These are phyloP conservation scores for Apomyelois bistriatella DNA, from an alignment of 2,888 invertebrate species.

Conservation along the genomic window DNA sequence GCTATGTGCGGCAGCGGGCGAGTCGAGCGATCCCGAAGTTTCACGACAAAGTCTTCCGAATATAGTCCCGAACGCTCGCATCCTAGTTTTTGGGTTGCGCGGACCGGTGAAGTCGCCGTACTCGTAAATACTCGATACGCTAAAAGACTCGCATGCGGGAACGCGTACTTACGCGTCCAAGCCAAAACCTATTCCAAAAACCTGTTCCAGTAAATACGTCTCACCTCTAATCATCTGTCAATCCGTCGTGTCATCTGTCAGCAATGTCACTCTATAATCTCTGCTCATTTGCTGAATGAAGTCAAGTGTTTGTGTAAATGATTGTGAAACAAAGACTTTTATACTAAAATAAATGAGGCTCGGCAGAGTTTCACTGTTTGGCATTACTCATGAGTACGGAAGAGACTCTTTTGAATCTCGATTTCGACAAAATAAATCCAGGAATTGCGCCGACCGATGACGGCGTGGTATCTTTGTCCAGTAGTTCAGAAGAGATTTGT, in stretches of 20 bases:
- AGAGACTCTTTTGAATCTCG: constrained; percentile 82
- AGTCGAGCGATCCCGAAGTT: no score
- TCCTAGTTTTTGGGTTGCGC: no score
- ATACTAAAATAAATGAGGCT: constrained; percentile 76
- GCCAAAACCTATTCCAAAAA: no score
- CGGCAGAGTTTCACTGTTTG: constrained; percentile 63
- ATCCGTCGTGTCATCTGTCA: constrained; percentile 37
- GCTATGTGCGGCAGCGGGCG: no score
- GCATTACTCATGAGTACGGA: constrained; percentile 81
- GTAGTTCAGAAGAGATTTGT: constrained; percentile 84
- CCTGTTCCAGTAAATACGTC: no score
- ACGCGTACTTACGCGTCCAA: no score
- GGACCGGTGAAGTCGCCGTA: no score
- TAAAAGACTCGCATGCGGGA: no score
- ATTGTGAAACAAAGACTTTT: constrained; percentile 75
- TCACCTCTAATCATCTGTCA: neutral
- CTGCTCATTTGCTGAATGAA: constrained; percentile 47
- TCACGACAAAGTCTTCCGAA: no score
- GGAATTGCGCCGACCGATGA: constrained; percentile 73
- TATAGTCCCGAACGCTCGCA: no score
- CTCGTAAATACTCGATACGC: no score
- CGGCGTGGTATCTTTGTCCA: constrained; percentile 81
- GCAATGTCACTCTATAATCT: constrained; percentile 37
- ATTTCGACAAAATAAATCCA: constrained; percentile 79
- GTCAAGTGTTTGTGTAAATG: constrained; percentile 74